These are phyloP conservation scores for Pemphredon lugubris DNA, from an alignment of 2,888 invertebrate species.

Conservation along the genomic window DNA sequence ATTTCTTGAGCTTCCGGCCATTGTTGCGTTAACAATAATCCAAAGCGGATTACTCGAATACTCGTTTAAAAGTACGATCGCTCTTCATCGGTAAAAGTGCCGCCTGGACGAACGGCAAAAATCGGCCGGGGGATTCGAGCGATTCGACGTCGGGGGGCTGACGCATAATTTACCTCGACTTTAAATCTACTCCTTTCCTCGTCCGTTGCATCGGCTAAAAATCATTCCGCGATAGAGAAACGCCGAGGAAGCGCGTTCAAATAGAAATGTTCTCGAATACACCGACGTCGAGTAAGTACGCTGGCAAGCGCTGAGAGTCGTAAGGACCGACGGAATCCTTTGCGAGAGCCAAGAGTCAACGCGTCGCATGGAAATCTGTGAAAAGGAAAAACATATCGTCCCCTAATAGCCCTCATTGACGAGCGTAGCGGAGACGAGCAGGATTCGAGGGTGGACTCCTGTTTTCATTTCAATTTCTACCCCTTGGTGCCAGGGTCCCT, in stretches of 20 bases:
- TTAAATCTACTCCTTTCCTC: no score
- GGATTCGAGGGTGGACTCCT: conserved; percentile 68
- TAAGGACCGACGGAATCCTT: neutral
- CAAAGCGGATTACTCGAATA: conserved; percentile 30
- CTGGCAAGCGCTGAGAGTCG: neutral
- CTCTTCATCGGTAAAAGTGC: neutral
- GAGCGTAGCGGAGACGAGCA: conserved; percentile 68
- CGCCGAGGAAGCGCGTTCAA: no score
- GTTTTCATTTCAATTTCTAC: conserved; percentile 81
- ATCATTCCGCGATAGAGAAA: no score
- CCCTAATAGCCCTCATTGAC: conserved; percentile 81
- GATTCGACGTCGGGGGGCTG: no score
- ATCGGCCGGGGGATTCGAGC: no score
- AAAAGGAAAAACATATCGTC: conserved; percentile 80
- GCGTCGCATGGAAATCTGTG: conserved; percentile 70
- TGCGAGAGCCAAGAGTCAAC: conserved; percentile 55
- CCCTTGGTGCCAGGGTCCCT: conserved; percentile 70
- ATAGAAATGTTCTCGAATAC: no score
- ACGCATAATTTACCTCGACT: no score
- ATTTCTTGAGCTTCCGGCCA: conserved; percentile 73
- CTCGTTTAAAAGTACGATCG: conserved; percentile 1
- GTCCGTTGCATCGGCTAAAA: no score
- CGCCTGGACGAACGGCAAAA: neutral
- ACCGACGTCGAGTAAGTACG: no score
- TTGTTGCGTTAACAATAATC: conserved; percentile 49